phyloP scores from a whole-genome alignment of 2,888 invertebrate genomes.

The Adelphocoris suturalis region DNA sequence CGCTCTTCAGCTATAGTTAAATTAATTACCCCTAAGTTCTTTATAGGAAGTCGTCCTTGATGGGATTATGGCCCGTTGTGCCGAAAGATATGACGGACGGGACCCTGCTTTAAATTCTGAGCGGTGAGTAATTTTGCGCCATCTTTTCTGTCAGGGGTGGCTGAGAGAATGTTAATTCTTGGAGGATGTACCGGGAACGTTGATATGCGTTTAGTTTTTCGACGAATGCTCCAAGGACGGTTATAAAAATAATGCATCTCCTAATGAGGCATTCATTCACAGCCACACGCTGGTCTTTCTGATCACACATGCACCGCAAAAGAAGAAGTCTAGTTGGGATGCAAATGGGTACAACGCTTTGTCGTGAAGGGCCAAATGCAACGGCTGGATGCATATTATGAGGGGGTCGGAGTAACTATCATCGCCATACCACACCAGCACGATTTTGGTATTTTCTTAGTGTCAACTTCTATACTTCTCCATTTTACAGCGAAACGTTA shows the following conservation, averaged over 20 bases:
- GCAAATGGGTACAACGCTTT: background rate
- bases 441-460: too few relatives aligned
- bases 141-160: constrained; percentile 22
- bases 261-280: background rate
- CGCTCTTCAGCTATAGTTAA: constrained; percentile 9
- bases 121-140: constrained; percentile 9
- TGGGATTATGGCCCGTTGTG: background rate
- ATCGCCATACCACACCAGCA: too few relatives aligned
- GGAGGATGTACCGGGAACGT: background rate
- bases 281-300: background rate
- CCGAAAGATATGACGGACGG: constrained; percentile 22
- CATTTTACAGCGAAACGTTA: too few relatives aligned
- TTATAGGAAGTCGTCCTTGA: constrained; percentile 22
- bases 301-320: background rate
- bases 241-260: background rate
- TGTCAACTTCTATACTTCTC: too few relatives aligned
- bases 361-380: background rate
- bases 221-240: constrained; percentile 14
- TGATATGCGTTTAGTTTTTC: constrained; percentile 1
- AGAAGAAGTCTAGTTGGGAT: background rate
- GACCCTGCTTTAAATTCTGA: constrained; percentile 5
- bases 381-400: background rate
- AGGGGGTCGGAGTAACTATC: background rate
- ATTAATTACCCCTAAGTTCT: constrained; percentile 4
- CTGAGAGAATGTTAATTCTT: constrained; percentile 2